Evolutionary conservation across 1,140 invertebrate genomes (phyloP), one percentile per base, ranked within the genome.

Genomic region (Eciton burchellii): DNA sequence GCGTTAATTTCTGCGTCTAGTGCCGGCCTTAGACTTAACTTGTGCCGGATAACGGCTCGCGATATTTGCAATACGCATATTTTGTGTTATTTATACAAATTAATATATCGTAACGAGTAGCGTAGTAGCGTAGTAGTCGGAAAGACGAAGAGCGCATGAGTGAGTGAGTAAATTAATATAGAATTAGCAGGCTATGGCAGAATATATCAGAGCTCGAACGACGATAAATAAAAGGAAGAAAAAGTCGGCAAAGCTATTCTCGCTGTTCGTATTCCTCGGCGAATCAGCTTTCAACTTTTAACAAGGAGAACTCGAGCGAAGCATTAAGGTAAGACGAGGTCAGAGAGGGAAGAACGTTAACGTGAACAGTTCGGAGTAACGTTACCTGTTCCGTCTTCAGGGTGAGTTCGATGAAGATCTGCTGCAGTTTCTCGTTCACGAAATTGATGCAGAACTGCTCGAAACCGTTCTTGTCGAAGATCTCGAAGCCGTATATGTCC

Each of bases 361-460:
- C 6, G n/a, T 0, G 9, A 56, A 16, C n/a, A n/a, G n/a, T n/a
- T n/a, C n/a, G n/a, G n/a, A n/a, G n/a, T n/a, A n/a, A n/a, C 87
- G 91, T 93, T 90, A 95, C 95, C 92, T 96, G 96, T 92, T 97
- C 96, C 52, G 96, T 95, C 91, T 97, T 97, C 24, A 97, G 91
- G 0, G 96, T 97, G 21, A 97, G 92, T 84, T 97, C 96, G 84
- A 97, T 97, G 90, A 97, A 97, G 68, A 97, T 97, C 90, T 97
- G 96, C 89, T 97, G 96, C n/a, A 97, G 93, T 91, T 97, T 97
- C 92, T 97, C 96, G 92, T 97, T 97, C 76, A 98, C 98, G 94
- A 98, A 99, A 94, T 99, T 99, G 79, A 99, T 99, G 94, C 98
- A 99, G 91, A 99, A 97, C 92, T 97, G 96, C 91, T 98, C 97